Evolutionary conservation across 2,113 vertebrate species (phyloP).

Genomic region (Ivindomyrus marchei): DNA sequence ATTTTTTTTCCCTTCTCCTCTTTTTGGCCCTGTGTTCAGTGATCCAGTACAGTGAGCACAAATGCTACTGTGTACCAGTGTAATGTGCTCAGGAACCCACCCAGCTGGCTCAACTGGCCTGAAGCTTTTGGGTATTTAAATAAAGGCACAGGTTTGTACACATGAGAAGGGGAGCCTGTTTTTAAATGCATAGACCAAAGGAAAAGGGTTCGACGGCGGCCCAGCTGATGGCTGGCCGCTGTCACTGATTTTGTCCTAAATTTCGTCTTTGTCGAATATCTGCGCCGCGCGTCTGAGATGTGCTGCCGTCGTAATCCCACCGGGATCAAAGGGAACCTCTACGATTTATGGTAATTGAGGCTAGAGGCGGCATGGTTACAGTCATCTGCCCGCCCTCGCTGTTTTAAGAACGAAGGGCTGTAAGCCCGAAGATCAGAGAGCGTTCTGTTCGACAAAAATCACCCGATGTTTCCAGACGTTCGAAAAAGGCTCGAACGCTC

Average conservation of each 20-base stretch:
- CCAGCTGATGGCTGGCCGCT: not conserved
- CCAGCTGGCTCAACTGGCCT: constrained; percentile 19
- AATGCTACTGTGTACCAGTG: constrained; percentile 50
- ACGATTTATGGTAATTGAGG: constrained; percentile 35
- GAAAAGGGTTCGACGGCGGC: not conserved
- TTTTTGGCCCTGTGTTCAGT: constrained; percentile 48
- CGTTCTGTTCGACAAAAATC: not conserved
- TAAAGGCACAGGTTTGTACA: constrained; percentile 17
- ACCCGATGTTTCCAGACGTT: not conserved
- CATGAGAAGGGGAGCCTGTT: constrained; percentile 5
- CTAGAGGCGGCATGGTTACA: constrained; percentile 6
- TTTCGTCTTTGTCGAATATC: not conserved
- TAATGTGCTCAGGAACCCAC: constrained; percentile 37
- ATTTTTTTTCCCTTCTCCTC: constrained; percentile 31
- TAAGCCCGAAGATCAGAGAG: not conserved
- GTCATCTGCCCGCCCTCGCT: constrained; percentile 6
- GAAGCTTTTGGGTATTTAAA: constrained; percentile 21
- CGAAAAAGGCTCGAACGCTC: not conserved
- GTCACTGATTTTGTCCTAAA: not conserved
- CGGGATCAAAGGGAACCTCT: constrained; percentile 34
- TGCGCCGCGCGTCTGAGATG: constrained; percentile 11
- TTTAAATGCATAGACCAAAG: not conserved
- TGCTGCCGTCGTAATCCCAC: constrained; percentile 19
- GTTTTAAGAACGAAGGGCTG: not conserved
- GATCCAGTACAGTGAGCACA: constrained; percentile 56